Base-by-base conservation (phyloP, 1,140 invertebrate genomes). In the Holotrichia oblita region DNA sequence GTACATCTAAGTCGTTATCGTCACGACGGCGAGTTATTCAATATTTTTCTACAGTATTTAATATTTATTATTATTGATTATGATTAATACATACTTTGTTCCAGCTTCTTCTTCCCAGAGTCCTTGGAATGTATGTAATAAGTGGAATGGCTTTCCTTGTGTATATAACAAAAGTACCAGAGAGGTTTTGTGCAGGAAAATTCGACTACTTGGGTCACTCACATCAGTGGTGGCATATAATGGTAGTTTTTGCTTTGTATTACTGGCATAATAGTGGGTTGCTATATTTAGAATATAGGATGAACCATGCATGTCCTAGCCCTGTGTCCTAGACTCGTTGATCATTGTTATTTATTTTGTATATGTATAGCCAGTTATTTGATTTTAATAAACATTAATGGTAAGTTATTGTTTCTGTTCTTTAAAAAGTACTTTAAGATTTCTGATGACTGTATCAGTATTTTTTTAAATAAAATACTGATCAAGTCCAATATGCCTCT, bases 181-280 rank as follows among this genome's bases (percentile, higher is more conserved):
- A 93, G 82, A 88, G 91, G 74, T 92, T 91, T 90, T 89, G 89
- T 81, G 88, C 90, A 82, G 95, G 96, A n/a, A 93, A 91, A 85
- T 94, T 98, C 80, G 96, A 98, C 88, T 96, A 93, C 83, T 88
- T 98, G 44, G 97, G 97, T 0, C 96, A 96, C 78, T 97, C 96
- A n/a, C 97, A 98, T 89, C 97, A 98, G 84, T 96, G 95, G 93
- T 98, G 97, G 97, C 97, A 98, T 85, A 87, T 96, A 40, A 90
- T 98, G 73, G 94, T 98, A 10, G 92, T 98, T 9, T 87, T 92
- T 0, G 95, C 96, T n/a, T 91, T 98, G 41, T 94, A 97, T 85
- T 97, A 96, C 85, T 98, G 97, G 97, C 96, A 98, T 87, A 94
- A 95, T 85, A 94, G 96, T n/a, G 96, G 95, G 22, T 92, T 96